Evolutionary conservation across 2,888 invertebrate species (phyloP).

Genomic region (Napeogenes inachia): DNA sequence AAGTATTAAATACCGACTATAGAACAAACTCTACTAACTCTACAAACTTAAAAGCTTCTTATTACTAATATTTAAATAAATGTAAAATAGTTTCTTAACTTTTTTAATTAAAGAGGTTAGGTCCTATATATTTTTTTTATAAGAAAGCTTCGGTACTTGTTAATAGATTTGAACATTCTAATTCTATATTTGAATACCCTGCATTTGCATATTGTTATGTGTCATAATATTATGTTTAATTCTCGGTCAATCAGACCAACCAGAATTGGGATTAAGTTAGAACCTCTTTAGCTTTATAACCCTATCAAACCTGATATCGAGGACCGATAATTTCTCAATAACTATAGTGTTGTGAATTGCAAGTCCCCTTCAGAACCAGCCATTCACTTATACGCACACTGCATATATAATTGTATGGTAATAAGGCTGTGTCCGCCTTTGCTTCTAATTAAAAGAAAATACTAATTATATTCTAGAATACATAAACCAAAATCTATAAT

Average conservation of each 20-base stretch:
- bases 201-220: background rate
- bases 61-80: too few relatives aligned
- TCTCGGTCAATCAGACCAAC: background rate
- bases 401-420: conserved; percentile 14
- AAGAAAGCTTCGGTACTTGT: too few relatives aligned
- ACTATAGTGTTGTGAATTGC: background rate
- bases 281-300: background rate
- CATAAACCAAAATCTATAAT: too few relatives aligned
- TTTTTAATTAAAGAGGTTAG: background rate
- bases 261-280: background rate
- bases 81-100: too few relatives aligned
- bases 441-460: background rate
- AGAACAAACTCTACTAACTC: background rate
- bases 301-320: background rate
- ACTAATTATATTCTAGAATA: too few relatives aligned
- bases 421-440: background rate
- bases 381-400: conserved; percentile 23
- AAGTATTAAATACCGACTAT: background rate
- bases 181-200: background rate
- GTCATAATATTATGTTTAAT: too few relatives aligned
- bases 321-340: background rate
- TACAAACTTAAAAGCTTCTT: background rate
- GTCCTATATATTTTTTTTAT: background rate
- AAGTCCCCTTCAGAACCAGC: conserved; percentile 4
- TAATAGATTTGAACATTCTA: background rate